These are phyloP conservation scores for Atethmia centrago DNA, from an alignment of 2,888 invertebrate genomes.

Conservation along the genomic window DNA sequence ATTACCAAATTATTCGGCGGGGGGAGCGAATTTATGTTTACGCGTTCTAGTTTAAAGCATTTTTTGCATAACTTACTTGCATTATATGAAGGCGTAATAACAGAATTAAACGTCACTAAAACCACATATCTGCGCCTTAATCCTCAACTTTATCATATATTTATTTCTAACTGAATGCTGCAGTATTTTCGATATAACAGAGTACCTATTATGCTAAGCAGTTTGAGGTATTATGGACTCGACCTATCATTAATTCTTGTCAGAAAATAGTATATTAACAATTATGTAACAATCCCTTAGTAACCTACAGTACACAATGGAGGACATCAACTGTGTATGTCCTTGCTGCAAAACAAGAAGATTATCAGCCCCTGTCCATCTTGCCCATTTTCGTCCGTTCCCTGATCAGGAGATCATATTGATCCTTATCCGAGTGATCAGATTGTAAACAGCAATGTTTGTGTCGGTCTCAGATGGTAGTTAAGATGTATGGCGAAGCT, in stretches of 20 bases:
- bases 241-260: not conserved
- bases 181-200: too few species aligned
- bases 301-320: not conserved
- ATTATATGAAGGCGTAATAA: too few species aligned
- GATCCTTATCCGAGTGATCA: constrained; percentile 56
- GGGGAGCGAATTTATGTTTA: too few species aligned
- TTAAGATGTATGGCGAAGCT: constrained; percentile 57
- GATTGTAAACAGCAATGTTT: constrained; percentile 57
- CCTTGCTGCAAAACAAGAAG: constrained; percentile 11
- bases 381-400: constrained; percentile 26
- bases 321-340: constrained; percentile 14
- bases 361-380: constrained; percentile 44
- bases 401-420: constrained; percentile 60
- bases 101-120: too few species aligned
- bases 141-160: too few species aligned
- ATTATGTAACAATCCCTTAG: not conserved
- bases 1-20: too few species aligned
- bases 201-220: too few species aligned
- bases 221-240: too few species aligned
- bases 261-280: not conserved
- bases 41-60: too few species aligned
- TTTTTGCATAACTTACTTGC: too few species aligned
- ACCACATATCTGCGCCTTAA: too few species aligned
- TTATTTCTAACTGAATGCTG: too few species aligned
- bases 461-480: constrained; percentile 55